A percentile compares a stretch with the other conserved stretches of the same genome.
These are phyloP conservation scores for Dryobota labecula DNA, from an alignment of 2,888 invertebrate species.

Conservation along the genomic window DNA sequence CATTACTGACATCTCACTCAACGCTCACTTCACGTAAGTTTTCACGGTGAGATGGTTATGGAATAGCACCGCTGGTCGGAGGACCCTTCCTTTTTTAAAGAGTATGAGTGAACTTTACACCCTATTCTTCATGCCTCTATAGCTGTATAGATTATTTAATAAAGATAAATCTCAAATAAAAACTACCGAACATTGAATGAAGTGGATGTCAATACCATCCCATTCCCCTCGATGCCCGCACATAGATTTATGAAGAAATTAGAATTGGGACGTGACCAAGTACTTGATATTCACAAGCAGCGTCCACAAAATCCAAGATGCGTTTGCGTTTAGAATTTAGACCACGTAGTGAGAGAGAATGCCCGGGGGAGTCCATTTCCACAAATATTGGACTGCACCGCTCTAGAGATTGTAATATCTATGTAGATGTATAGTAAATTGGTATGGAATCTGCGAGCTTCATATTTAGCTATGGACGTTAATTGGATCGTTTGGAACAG, in stretches of 20 bases:
- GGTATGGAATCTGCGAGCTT: conserved; percentile 34
- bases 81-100: no score
- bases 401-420: conserved; percentile 76
- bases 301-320: conserved; percentile 72
- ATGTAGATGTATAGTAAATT: conserved; percentile 48
- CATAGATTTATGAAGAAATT: conserved; percentile 80
- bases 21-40: no score
- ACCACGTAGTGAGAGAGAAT: conserved; percentile 79
- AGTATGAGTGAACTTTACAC: no score
- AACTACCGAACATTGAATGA: conserved; percentile 65
- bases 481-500: conserved; percentile 42
- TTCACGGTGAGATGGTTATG: no score
- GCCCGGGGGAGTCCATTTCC: conserved; percentile 79
- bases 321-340: conserved; percentile 75
- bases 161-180: conserved; percentile 54
- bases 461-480: conserved; percentile 45
- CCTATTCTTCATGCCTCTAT: no score
- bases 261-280: conserved; percentile 75
- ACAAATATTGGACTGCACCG: conserved; percentile 82
- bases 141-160: no score
- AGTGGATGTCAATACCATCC: conserved; percentile 63
- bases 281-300: conserved; percentile 74
- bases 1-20: no score
- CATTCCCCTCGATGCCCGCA: conserved; percentile 63
- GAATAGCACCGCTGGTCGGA: no score